Evolutionary conservation across 2,113 vertebrate species (phyloP).

Genomic region (Mesembrinibis cayennensis): DNA sequence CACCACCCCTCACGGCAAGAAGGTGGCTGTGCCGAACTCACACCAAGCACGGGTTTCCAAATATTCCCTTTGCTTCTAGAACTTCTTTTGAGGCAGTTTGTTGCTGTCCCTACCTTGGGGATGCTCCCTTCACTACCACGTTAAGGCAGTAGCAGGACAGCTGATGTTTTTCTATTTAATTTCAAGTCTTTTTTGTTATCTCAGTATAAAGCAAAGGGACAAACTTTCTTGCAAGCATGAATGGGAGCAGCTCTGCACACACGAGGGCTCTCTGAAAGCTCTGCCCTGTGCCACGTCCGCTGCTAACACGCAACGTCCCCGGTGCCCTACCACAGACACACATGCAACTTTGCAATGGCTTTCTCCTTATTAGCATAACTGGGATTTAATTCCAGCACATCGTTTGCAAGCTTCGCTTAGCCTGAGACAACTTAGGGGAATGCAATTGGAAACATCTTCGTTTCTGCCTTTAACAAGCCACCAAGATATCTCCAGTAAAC

Average conservation of each 20-base stretch:
- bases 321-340: neutral
- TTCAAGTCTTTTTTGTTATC: neutral
- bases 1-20: neutral
- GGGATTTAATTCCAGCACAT: neutral
- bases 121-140: neutral
- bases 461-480: neutral
- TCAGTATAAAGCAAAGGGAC: neutral
- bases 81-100: neutral
- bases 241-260: neutral
- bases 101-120: neutral
- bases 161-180: neutral
- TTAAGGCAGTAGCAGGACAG: neutral
- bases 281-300: neutral
- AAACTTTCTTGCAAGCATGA: neutral
- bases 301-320: accelerated
- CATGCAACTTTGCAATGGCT: neutral
- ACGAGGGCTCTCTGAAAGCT: neutral
- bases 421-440: neutral
- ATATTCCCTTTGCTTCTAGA: neutral
- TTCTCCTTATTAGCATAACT: neutral
- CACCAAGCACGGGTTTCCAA: neutral
- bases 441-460: neutral
- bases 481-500: neutral
- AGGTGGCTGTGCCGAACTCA: neutral
- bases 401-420: neutral